Conservation (phyloP, 1,140 invertebrate species). For the Rhynchophorus ferrugineus region DNA sequence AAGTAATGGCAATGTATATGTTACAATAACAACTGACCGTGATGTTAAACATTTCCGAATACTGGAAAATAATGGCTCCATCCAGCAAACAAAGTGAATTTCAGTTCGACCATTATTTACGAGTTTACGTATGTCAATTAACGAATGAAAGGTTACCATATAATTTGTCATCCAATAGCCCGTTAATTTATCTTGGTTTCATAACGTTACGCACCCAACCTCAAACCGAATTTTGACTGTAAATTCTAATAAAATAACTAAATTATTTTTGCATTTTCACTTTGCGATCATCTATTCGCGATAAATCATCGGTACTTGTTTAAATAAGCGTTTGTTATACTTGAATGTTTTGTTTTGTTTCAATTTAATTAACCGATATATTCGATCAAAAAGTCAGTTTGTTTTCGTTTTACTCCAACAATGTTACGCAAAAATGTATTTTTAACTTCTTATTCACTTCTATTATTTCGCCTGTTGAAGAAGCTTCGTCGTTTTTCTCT, state of each 20-base stretch:
- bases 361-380: slow-evolving; percentile 8
- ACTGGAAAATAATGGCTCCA: slow-evolving; percentile 2
- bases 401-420: too few relatives aligned
- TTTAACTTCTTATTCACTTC: too few relatives aligned
- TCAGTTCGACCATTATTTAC: slow-evolving; percentile 16
- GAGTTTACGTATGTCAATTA: slow-evolving; percentile 21
- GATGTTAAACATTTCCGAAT: slow-evolving; percentile 10
- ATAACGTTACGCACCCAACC: slow-evolving; percentile 12
- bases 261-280: slow-evolving; percentile 22
- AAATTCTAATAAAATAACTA: slow-evolving; percentile 22
- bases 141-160: slow-evolving; percentile 19
- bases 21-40: slow-evolving; percentile 1
- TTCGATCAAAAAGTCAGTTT: too few relatives aligned
- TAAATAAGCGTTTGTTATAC: slow-evolving; percentile 11
- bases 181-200: slow-evolving; percentile 18
- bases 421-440: too few relatives aligned
- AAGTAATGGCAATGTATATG: neutral
- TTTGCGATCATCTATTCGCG: slow-evolving; percentile 12
- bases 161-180: slow-evolving; percentile 16
- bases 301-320: slow-evolving; percentile 19
- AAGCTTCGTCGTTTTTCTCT: too few relatives aligned
- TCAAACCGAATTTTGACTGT: slow-evolving; percentile 17
- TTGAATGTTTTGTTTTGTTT: slow-evolving; percentile 2
- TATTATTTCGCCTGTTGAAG: too few relatives aligned
- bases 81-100: slow-evolving; percentile 18